Base-by-base conservation (phyloP, 2,888 invertebrate genomes). In the Drosophila barbarae region DNA sequence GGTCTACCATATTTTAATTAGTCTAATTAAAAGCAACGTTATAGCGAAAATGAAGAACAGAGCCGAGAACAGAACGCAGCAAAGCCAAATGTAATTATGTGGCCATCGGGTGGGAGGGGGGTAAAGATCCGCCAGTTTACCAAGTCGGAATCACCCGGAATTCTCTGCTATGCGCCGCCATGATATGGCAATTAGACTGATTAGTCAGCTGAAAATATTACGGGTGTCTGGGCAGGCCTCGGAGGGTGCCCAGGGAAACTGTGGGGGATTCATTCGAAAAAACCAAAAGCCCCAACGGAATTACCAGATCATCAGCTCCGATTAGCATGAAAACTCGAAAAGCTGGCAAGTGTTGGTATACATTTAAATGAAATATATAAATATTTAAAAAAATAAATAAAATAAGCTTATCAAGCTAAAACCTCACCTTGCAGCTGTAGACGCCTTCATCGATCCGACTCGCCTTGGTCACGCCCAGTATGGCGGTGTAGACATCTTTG, bases 401-500 rank as follows among this genome's bases (percentile, higher is more conserved):
- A 32, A 13, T 13, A 30, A 3, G 5, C 15, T 6, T 15, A 13
- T 18, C 3, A 30, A 30, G 30, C 10, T 30, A 9, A 28, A 28
- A 28, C 8, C 42, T 67, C 15, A 90, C 94, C 84, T 94, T 93
- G 87, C 96, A 96, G 4, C 94, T 94, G 91, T 95, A 96, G 60
- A 92, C 91, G 18, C 96, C 96, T 23, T 93, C 92, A 84, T 96
- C 96, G 35, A 93, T 90, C 23, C 90, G 89, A 65, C 92, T 92
- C 0, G 95, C 93, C 71, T 92, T 92, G 13, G 93, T 93, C 56
- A 96, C 92, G 0, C 93, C 94, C 71, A 96, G 89, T 35, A 94
- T 90, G 1, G 95, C 94, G 77, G 93, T 94, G 87, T 76, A 90
- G 69, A 85, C 88, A 86, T 85, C 88, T 82, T 82, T 88, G 0